Percentiles rank a stretch among this genome's conserved stretches.
These are phyloP conservation scores for Tetrapedia diversipes DNA, from an alignment of 2,888 invertebrate species.

Conservation along the genomic window DNA sequence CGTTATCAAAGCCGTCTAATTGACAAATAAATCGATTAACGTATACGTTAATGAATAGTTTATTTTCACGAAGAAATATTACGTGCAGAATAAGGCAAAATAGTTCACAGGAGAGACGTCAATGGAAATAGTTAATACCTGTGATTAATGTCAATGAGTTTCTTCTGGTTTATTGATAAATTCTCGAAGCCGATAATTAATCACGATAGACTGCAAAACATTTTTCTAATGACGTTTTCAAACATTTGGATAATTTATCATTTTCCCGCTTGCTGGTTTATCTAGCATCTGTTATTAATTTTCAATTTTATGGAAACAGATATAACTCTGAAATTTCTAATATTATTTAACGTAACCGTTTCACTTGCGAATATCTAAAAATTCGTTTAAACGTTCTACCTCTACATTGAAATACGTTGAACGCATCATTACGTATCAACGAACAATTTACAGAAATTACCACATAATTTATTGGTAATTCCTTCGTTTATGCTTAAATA, in stretches of 20 bases:
- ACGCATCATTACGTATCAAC: constrained; percentile 17
- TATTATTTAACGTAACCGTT: not conserved
- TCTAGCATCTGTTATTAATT: no score
- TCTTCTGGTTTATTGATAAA: constrained; percentile 4
- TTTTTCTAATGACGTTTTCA: no score
- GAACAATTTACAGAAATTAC: not conserved
- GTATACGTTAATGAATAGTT: no score
- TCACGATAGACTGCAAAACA: not conserved
- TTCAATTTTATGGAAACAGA: no score
- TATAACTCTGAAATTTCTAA: not conserved
- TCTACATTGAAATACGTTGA: not conserved
- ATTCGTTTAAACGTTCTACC: constrained; percentile 3
- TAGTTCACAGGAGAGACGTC: no score
- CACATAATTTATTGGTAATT: not conserved
- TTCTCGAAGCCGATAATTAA: not conserved
- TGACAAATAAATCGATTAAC: no score
- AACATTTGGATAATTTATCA: no score
- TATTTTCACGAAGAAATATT: no score
- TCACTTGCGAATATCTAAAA: not conserved
- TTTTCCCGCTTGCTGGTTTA: no score
- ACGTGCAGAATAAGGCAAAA: no score
- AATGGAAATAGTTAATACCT: constrained; percentile 18
- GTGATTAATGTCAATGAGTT: constrained; percentile 5
- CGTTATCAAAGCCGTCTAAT: not conserved
- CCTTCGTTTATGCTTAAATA: constrained; percentile 2